A percentile compares a stretch with the other conserved stretches of the same genome.
phyloP scores from a whole-genome alignment of 1,140 invertebrate genomes.

The Melanaphis sacchari region DNA sequence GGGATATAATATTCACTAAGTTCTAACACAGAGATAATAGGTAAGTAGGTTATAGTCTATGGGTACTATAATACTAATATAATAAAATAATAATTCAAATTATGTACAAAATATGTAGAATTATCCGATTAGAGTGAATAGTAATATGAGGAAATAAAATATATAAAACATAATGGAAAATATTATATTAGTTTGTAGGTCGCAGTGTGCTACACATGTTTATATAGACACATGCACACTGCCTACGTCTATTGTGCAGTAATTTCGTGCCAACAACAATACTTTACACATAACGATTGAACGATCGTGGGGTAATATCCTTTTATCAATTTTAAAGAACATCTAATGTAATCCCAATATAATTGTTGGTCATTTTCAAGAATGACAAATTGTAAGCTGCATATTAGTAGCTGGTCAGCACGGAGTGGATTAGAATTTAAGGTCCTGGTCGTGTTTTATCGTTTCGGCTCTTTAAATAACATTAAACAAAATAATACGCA shows the following conservation, averaged over 20 bases:
- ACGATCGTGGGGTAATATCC: not conserved
- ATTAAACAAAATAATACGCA: not conserved
- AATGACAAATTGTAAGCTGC: conserved; percentile 35
- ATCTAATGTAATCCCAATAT: conserved; percentile 15
- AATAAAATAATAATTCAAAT: not conserved
- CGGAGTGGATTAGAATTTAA: not conserved
- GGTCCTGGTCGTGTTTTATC: not conserved
- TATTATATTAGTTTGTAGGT: conserved; percentile 21
- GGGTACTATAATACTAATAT: not conserved
- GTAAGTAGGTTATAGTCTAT: not conserved
- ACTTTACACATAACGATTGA: not conserved
- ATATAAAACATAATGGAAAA: not conserved
- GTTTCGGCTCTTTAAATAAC: not conserved
- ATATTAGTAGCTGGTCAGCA: not conserved
- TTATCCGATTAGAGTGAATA: not conserved
- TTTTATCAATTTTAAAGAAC: conserved; percentile 13
- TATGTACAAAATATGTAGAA: not conserved
- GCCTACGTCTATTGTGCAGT: not conserved
- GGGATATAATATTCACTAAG: not conserved
- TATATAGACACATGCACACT: not conserved
- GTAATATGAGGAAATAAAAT: not conserved
- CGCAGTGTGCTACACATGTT: conserved; percentile 21
- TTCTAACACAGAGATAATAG: not conserved
- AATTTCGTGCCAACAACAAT: conserved; percentile 28
- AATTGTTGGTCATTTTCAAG: not conserved